Conservation (phyloP, 2,113 vertebrate genomes). For the Colius striatus region DNA sequence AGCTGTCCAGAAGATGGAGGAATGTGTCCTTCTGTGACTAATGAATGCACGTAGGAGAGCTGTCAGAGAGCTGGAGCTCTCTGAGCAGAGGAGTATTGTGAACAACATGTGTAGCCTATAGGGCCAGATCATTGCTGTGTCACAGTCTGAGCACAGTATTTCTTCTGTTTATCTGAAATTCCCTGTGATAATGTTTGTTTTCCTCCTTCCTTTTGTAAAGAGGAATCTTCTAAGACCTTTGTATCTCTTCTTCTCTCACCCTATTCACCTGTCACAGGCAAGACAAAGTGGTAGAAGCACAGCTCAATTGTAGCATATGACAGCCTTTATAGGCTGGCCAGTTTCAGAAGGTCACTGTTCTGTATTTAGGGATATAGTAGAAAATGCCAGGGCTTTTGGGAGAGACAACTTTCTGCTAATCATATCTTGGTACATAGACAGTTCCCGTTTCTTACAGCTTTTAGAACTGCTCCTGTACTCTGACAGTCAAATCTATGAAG, state of each 20-base stretch:
- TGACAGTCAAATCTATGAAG: background rate
- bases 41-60: background rate
- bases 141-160: background rate
- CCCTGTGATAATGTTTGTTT: background rate
- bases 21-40: constrained; percentile 10
- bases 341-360: background rate
- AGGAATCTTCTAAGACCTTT: background rate
- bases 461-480: background rate
- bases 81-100: background rate
- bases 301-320: background rate
- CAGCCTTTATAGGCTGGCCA: accelerated
- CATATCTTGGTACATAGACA: background rate
- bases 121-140: background rate
- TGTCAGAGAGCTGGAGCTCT: background rate
- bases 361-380: background rate
- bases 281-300: background rate
- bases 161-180: background rate
- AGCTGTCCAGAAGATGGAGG: constrained; percentile 38
- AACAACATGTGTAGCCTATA: background rate
- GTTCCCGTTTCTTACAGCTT: background rate
- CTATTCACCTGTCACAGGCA: background rate
- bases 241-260: background rate
- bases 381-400: background rate
- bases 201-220: background rate
- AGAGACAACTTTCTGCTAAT: background rate